Evolutionary conservation across 1,140 invertebrate genomes (phyloP), one percentile per base, ranked within the genome.

Genomic region (Lucilia cuprina): DNA sequence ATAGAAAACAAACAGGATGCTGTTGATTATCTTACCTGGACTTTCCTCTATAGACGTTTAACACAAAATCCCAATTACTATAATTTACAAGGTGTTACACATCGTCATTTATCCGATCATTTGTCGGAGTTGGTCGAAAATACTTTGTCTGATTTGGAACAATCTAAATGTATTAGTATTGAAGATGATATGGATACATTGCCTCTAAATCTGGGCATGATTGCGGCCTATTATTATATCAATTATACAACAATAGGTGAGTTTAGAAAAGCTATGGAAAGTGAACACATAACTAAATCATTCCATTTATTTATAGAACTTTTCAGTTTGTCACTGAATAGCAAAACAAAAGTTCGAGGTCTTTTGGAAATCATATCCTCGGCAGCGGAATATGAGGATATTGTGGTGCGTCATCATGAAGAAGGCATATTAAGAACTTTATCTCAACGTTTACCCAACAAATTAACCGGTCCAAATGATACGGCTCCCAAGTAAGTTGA

Each of bases 41-140:
- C 98, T 0, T 99, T 99, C 92, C 92, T 99, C 0, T 99, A 99
- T 90, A 93, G 98, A 17, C 92, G 99, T 84, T 94, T 99, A 88
- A 99, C 99, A 1, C 98, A 99, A 92, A 99, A 99, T 93, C 99
- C 99, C 10, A 99, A 99, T 92, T 99, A 99, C 90, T 99, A 99
- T 91, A 99, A 99, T 91, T 92, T 99, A 17, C 98, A 99, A 91
- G 98, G 98, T 12, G 96, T 99, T 2, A 98, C 98, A 0, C 98
- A 99, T 92, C 94, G 95, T 78, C 98, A 99, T 93, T 92, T 99
- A 35, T 99, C 98, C 0, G 99, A 99, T 93, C 98, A 99, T 93
- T 92, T 99, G 34, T 99, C 99, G 0, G 99, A 99, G 92, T 90
- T 99, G 55, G 98, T 99, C 4, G 99, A 99, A 91, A 97, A 95